These are phyloP conservation scores for Marcusenius ussheri DNA, from an alignment of 2,113 vertebrate species.

Conservation along the genomic window DNA sequence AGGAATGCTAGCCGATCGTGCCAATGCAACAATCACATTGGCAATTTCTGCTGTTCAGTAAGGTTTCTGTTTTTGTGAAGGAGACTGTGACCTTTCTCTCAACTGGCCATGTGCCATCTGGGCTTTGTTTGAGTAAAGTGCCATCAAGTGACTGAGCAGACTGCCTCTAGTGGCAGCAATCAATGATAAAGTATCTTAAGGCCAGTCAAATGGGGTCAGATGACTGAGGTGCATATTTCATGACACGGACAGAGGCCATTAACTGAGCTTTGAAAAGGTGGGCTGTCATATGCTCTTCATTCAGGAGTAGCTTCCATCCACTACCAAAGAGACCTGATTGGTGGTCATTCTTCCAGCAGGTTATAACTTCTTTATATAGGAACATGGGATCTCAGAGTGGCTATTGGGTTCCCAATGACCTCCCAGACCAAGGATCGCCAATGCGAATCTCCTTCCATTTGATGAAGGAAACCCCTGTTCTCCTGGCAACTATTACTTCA, in stretches of 20 bases:
- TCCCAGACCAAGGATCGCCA: neutral
- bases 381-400: neutral
- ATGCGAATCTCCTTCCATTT: neutral
- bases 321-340: neutral
- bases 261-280: neutral
- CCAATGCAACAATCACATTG: neutral
- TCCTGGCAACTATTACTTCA: neutral
- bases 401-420: neutral
- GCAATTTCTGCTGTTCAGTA: neutral
- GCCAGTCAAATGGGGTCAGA: neutral
- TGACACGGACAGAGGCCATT: neutral
- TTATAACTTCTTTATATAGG: neutral
- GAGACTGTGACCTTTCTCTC: neutral
- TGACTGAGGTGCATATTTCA: neutral
- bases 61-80: neutral
- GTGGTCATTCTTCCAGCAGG: neutral
- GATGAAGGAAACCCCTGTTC: neutral
- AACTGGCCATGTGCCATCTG: neutral
- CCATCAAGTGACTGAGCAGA: neutral
- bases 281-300: neutral
- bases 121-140: neutral
- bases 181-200: neutral
- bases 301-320: neutral
- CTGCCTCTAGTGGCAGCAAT: slow-evolving; percentile 3
- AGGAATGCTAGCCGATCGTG: neutral